These are phyloP conservation scores for Bruchidius siliquastri DNA, from an alignment of 2,888 invertebrate species.

Conservation along the genomic window DNA sequence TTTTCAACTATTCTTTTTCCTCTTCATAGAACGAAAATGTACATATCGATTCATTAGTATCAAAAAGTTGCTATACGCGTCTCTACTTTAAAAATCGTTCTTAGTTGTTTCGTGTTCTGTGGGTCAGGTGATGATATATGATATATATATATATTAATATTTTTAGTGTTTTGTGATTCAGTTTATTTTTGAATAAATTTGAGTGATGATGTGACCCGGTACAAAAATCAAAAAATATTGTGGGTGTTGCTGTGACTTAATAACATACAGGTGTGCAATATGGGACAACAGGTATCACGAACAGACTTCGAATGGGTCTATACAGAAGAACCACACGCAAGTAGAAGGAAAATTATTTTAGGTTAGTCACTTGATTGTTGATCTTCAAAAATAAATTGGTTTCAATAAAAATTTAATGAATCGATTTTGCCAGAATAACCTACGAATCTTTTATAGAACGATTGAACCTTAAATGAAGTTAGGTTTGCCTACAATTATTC, in stretches of 20 bases:
- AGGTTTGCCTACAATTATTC: too few species aligned
- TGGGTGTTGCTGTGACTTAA: not conserved
- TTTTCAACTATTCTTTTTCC: too few species aligned
- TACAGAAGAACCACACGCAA: slow-evolving; percentile 96
- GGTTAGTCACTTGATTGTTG: slow-evolving; percentile 52
- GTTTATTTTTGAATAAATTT: not conserved
- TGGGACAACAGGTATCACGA: slow-evolving; percentile 93
- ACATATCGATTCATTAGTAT: too few species aligned
- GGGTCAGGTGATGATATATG: not conserved
- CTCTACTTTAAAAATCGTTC: too few species aligned
- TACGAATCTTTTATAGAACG: too few species aligned
- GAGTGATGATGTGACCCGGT: not conserved
- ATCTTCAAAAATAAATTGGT: not conserved
- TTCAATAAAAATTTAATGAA: not conserved
- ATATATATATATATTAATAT: too few species aligned
- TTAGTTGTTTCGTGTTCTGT: too few species aligned
- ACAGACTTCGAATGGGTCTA: slow-evolving; percentile 97
- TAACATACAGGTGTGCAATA: slow-evolving; percentile 39
- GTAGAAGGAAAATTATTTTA: slow-evolving; percentile 87
- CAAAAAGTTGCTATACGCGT: too few species aligned
- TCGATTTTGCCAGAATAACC: too few species aligned
- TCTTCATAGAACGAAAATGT: too few species aligned
- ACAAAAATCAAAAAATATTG: not conserved
- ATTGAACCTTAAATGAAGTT: too few species aligned
- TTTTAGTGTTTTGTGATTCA: not conserved